Percentiles rank a stretch among this genome's conserved stretches.
phyloP scores from a whole-genome alignment of 2,797 vertebrate species.

The Neosilurus mollespiculum region DNA sequence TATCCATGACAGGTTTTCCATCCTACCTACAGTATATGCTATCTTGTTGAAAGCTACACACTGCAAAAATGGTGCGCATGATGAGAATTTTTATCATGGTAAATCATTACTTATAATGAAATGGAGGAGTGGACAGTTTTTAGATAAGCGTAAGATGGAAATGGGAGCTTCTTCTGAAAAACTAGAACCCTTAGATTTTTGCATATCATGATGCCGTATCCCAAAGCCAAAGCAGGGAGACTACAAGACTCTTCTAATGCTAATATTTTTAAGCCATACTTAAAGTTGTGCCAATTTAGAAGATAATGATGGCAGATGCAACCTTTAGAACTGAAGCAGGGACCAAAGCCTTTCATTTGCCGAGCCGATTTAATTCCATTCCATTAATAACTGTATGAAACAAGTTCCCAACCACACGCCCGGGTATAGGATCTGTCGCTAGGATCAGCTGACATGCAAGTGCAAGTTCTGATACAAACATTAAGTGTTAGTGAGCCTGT shows the following conservation, averaged over 20 bases:
- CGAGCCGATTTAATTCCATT: constrained; percentile 32
- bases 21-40: constrained; percentile 12
- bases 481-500: background rate
- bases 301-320: constrained; percentile 23
- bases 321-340: background rate
- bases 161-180: constrained; percentile 11
- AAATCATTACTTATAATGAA: constrained; percentile 12
- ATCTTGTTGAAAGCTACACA: background rate
- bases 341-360: constrained; percentile 20
- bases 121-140: constrained; percentile 4
- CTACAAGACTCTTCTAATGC: background rate
- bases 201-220: constrained; percentile 40
- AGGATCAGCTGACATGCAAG: constrained; percentile 11
- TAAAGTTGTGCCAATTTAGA: constrained; percentile 16
- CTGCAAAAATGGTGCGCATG: constrained; percentile 19
- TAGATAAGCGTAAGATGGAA: constrained; percentile 9
- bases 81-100: constrained; percentile 1
- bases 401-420: background rate
- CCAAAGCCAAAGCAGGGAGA: constrained; percentile 17
- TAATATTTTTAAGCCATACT: constrained; percentile 5
- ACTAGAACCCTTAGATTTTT: constrained; percentile 11
- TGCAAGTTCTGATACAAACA: background rate
- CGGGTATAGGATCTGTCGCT: background rate
- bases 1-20: constrained; percentile 2
- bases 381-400: constrained; percentile 32